A percentile compares a stretch with the other conserved stretches of the same genome.
Evolutionary conservation across 2,797 vertebrate species (phyloP).

Genomic region (Enteromius treurensis): DNA sequence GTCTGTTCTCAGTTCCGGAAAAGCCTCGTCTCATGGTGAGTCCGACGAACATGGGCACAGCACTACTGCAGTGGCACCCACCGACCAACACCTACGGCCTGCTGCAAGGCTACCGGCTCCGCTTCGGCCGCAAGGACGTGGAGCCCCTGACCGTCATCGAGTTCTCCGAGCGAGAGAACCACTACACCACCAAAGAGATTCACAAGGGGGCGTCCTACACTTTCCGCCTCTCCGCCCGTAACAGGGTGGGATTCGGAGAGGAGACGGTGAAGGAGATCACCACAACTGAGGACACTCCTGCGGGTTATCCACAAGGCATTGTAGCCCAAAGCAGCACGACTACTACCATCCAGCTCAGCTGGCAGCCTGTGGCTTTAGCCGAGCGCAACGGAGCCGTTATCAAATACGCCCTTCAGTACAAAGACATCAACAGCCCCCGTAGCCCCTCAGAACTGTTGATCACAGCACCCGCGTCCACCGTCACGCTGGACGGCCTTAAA

Average conservation of each 20-base stretch:
- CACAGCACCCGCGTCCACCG: constrained; percentile 89
- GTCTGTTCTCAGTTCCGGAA: constrained; percentile 87
- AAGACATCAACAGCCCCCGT: constrained; percentile 97
- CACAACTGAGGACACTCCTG: constrained; percentile 90
- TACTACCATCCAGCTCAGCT: constrained; percentile 91
- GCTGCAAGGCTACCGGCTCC: constrained; percentile 93
- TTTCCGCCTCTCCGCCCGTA: constrained; percentile 94
- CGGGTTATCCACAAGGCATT: constrained; percentile 94
- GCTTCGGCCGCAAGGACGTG: constrained; percentile 93
- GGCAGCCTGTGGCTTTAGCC: constrained; percentile 88
- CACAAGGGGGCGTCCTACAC: constrained; percentile 95
- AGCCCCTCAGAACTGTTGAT: constrained; percentile 93
- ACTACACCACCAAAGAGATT: constrained; percentile 97
- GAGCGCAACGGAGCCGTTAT: constrained; percentile 93
- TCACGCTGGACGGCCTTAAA: constrained; percentile 93
- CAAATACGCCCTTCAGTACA: constrained; percentile 95
- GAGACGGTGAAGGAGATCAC: constrained; percentile 96
- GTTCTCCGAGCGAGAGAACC: constrained; percentile 95
- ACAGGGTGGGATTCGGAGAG: constrained; percentile 98
- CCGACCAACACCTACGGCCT: constrained; percentile 90
- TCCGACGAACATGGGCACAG: constrained; percentile 98
- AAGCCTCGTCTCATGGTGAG: constrained; percentile 96
- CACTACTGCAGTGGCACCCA: constrained; percentile 96
- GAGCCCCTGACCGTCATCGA: constrained; percentile 90
- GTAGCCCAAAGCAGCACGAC: constrained; percentile 89